Evolutionary conservation across 2,797 vertebrate genomes (phyloP).

Genomic region (Bovichtus diacanthus): DNA sequence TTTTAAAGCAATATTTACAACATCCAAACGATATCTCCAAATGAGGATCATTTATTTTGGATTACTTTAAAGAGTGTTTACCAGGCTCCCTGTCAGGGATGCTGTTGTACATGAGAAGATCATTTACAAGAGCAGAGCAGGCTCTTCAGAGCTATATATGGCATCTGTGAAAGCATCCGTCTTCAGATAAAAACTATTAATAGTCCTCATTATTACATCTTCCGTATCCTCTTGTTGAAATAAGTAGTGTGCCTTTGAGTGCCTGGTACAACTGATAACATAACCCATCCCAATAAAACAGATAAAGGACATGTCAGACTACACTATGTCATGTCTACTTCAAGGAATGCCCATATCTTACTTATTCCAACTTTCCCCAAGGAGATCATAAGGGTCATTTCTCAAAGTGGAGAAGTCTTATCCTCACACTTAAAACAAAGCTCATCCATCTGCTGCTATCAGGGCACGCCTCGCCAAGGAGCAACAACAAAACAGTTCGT

Average conservation of each 20-base stretch:
- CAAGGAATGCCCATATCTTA: constrained; percentile 22
- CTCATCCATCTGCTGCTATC: constrained; percentile 63
- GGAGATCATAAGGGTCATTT: constrained; percentile 34
- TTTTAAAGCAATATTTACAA: constrained; percentile 77
- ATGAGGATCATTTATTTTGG: constrained; percentile 51
- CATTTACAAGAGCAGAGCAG: constrained; percentile 60
- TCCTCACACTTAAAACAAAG: constrained; percentile 44
- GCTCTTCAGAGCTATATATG: constrained; percentile 39
- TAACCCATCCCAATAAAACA: constrained; percentile 37
- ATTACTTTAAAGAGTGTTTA: constrained; percentile 58
- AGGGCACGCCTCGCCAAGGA: constrained; percentile 40
- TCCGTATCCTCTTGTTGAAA: constrained; percentile 33
- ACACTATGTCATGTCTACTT: constrained; percentile 30
- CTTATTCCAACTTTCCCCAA: constrained; percentile 4
- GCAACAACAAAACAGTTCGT: constrained; percentile 43
- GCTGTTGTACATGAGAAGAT: constrained; percentile 46
- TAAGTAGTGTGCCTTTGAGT: constrained; percentile 18
- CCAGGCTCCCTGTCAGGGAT: constrained; percentile 53
- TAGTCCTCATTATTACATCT: constrained; percentile 36
- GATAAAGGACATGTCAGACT: constrained; percentile 21
- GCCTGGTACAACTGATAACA: constrained; percentile 50
- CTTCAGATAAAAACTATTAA: constrained; percentile 48
- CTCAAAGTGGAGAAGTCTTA: constrained; percentile 47
- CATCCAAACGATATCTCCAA: constrained; percentile 39
- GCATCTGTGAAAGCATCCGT: constrained; percentile 49